Conservation (phyloP, 2,888 invertebrate species). For the Callyntrura sp. region DNA sequence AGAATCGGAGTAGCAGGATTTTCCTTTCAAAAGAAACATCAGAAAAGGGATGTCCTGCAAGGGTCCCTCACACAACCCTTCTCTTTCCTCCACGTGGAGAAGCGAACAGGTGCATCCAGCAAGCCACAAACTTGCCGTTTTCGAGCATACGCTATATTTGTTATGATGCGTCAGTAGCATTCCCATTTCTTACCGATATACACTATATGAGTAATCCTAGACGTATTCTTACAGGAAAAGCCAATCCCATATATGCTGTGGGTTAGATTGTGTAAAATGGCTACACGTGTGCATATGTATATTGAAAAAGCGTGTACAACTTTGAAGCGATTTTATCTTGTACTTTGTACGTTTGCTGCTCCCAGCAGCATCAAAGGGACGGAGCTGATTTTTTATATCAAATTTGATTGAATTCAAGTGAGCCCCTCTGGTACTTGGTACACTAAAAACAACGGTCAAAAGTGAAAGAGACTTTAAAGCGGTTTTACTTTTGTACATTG, state of each 20-base stretch:
- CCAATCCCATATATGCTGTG: no score
- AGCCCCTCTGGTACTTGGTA: neutral
- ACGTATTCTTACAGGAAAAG: no score
- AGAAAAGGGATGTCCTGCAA: conserved; percentile 42
- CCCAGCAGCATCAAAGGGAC: no score
- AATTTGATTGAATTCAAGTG: neutral
- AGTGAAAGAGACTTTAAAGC: neutral
- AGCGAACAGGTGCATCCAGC: conserved; percentile 73
- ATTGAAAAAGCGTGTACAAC: no score
- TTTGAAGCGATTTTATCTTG: no score
- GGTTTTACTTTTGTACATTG: no score
- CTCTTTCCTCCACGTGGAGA: conserved; percentile 74
- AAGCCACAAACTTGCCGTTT: neutral
- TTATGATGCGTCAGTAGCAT: neutral
- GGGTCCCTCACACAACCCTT: conserved; percentile 67
- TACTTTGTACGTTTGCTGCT: no score
- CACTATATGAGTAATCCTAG: neutral
- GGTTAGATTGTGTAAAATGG: no score
- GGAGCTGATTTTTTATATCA: no score
- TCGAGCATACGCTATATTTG: neutral
- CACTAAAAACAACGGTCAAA: conserved; percentile 30
- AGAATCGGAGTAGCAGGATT: neutral
- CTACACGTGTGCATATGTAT: no score
- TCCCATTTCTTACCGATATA: neutral
- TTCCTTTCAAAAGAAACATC: conserved; percentile 27